Conservation (phyloP, 2,113 vertebrate species). For the Macaca fascicularis region T2T-MFA8v1.1 NC_088384.1:80051501-80052000, state of each 20-base stretch:
- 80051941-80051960: not conserved
- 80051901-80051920: not conserved
- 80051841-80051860: not conserved
- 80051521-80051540: conserved; percentile 64
- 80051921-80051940: not conserved
- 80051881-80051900: not conserved
- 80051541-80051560: conserved; percentile 59
- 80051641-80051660: conserved; percentile 76
- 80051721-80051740: conserved; percentile 63
- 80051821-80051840: not conserved
- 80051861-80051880: not conserved
- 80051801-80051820: not conserved
- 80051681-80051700: conserved; percentile 75
- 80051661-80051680: conserved; percentile 76
- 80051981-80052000: not conserved
- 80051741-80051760: conserved; percentile 54
- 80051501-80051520: conserved; percentile 62
- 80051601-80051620: conserved; percentile 73
- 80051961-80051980: conserved; percentile 6
- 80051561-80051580: conserved; percentile 66
- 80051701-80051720: conserved; percentile 74
- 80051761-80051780: conserved; percentile 29
- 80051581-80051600: conserved; percentile 73
- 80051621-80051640: conserved; percentile 79
- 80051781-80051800: not conserved